Base-by-base conservation (phyloP, 2,797 vertebrate species). In the Rhodeus uyekii region DNA sequence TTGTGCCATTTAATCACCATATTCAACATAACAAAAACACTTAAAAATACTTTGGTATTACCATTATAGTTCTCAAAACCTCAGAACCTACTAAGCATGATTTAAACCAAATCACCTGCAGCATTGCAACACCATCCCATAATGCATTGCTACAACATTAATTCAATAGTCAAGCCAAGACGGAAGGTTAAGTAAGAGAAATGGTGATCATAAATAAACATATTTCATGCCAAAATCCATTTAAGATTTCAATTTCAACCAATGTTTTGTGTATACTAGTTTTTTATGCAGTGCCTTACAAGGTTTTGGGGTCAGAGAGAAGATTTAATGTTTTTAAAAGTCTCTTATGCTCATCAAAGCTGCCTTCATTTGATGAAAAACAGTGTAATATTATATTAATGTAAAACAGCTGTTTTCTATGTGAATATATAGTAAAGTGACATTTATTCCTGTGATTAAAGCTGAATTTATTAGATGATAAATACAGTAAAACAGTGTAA, bases 1-100 rank as follows among this genome's bases (percentile, higher is more conserved):
- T 60, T 29, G 18, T 63, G 69, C 29, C 34, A 72, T 72, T 72
- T 50, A 22, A 50, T 72, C 50, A 50, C 46, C 46, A 72, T 72
- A 14, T 53, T 53, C 29, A 24, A 73, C 22, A 16, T 16, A 73
- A 7, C 10, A 8, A n/a, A n/a, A n/a, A n/a, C 22, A 32, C 27
- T 48, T 32, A 5, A 71, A 32, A 2, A 27, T 22, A 2, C 10
- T 16, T 4, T n/a, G 29, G 18, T 48, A 7, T n/a, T n/a, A 50
- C 10, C 44, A 50, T 71, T 24, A 13, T 1, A 22, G 5, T 71
- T 48, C 22, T 67, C 22, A 18, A 6, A 27, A 19, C 67, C 39
- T 46, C 67, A 2, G n/a, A 53, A 36, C 13, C 29, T 50, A 50
- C 44, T 14, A 19, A 72, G 32, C 64, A 24, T 36, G 36, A 39